Base-by-base conservation (phyloP, 2,113 vertebrate genomes). In the Pardalotus punctatus region DNA sequence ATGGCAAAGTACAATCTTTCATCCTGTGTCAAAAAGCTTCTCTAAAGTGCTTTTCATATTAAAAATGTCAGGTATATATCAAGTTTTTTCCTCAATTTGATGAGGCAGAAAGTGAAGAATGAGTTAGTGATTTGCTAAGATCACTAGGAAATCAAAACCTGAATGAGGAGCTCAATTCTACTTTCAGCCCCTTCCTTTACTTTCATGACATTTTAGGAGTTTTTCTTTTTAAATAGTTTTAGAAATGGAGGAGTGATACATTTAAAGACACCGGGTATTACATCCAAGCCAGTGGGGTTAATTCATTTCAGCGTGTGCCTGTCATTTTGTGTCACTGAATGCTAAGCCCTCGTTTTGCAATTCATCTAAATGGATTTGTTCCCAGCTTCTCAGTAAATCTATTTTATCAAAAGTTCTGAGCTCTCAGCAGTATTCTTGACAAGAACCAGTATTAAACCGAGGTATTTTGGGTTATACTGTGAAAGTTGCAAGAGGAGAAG, bases 1-100 rank as follows among this genome's bases (percentile, higher is more conserved):
- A 73, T 35, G 67, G 87, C 81, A 95, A 93, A 95, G 92, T 82
- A 86, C 81, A 83, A 81, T 92, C 96, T 93, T 96, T 94, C 85
- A 96, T 97, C 79, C 72, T 40, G 56, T 92, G 87, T 94, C 93
- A 94, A 93, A 94, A 94, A 91, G 81, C 93, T 93, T 95, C 85
- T 96, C 82, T 94, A 94, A 97, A 97, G 92, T 96, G 92, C 90
- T 96, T 92, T 96, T 95, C 79, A 64, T 94, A 96, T 94, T 97
- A 93, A 88, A 93, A 61, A 79, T 93, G 92, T 93, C 93, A 93
- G 90, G 83, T 83, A 96, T 60, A 66, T 86, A 97, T 96, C 90
- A 84, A 42, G 38, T 36, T 79, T 96, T 81, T 93, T 80, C 7
- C 76, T 86, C 80, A 83, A 8, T 93, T 97, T 95, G 93, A 91